A percentile compares a stretch with the other conserved stretches of the same genome.
Conservation (phyloP, 2,888 invertebrate genomes). For the Polydrusus cervinus region DNA sequence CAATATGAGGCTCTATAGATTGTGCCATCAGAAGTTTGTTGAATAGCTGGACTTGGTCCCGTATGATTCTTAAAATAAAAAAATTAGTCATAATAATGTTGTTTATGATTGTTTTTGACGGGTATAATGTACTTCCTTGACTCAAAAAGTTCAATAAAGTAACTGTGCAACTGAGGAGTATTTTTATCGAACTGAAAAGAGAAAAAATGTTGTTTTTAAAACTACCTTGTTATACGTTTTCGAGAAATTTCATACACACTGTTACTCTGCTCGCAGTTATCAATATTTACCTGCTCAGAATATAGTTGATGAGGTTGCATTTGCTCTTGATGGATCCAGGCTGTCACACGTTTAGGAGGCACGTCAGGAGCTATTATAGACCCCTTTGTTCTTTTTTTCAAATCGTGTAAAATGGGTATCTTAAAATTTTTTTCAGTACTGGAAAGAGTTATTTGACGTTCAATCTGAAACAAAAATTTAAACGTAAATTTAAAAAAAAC, state of each 20-base stretch:
- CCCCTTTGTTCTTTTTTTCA: constrained; percentile 76
- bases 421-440: constrained; percentile 85
- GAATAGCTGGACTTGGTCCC: constrained; percentile 70
- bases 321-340: constrained; percentile 76
- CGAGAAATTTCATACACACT: not conserved
- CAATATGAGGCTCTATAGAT: constrained; percentile 75
- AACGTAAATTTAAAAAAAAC: not conserved
- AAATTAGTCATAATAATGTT: too few relatives aligned
- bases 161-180: too few relatives aligned
- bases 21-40: constrained; percentile 68
- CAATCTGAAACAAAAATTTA: constrained; percentile 76
- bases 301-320: constrained; percentile 66
- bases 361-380: constrained; percentile 82
- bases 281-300: constrained; percentile 67
- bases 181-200: too few relatives aligned
- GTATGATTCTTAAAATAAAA: constrained; percentile 65
- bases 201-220: too few relatives aligned
- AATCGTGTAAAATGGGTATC: constrained; percentile 85
- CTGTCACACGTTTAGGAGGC: constrained; percentile 82
- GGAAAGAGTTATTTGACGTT: constrained; percentile 84
- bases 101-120: too few relatives aligned
- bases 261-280: not conserved
- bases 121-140: too few relatives aligned
- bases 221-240: too few relatives aligned
- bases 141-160: too few relatives aligned